Evolutionary conservation across 2,797 vertebrate genomes (phyloP), one percentile per base, ranked within the genome.

Genomic region (Pachyuromys duprasi): DNA sequence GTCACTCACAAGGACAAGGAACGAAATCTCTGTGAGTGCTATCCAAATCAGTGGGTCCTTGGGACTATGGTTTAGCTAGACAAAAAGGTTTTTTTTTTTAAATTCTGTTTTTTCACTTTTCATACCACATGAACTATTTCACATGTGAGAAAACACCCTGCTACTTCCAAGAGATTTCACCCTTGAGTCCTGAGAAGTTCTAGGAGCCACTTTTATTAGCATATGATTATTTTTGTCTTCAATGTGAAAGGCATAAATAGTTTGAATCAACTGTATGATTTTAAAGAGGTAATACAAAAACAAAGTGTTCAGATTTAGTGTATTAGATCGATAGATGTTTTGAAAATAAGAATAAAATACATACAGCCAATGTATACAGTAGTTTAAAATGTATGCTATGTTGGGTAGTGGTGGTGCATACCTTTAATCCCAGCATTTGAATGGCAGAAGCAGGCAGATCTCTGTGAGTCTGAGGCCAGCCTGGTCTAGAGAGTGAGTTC

Each of bases 251-350:
- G 7, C 95, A 78, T 65, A 96, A 98, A 69, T 89, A 96, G 97
- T 95, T 95, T 94, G 91, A 98, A 90, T 62, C 80, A 96, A 57
- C 83, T 79, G 93, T 93, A 90, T 97, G 78, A 95, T 96, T 97
- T 94, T 96, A 96, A 97, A 97, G 96, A 95, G 97, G 33, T 60
- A 96, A 88, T 26, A 89, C 36, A 33, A 13, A 53, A 93, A 90
- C 90, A 11, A 96, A 83, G 45, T 6, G 8, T 63, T 1, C 18
- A 89, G 1, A 1, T 79, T 97, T 74, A 57, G 20, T 42, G 11
- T 17, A 53, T 65, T 75, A 20, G 24, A 11, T 70, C 9, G 55
- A 91, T 89, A 74, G 5, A 82, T 24, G 17, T n/a, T 93, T 55
- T 78, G 17, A 87, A 24, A 5, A 79, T 62, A 18, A 33, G 60